Evolutionary conservation across 2,113 vertebrate genomes (phyloP).

Genomic region (Ailurus styani): DNA sequence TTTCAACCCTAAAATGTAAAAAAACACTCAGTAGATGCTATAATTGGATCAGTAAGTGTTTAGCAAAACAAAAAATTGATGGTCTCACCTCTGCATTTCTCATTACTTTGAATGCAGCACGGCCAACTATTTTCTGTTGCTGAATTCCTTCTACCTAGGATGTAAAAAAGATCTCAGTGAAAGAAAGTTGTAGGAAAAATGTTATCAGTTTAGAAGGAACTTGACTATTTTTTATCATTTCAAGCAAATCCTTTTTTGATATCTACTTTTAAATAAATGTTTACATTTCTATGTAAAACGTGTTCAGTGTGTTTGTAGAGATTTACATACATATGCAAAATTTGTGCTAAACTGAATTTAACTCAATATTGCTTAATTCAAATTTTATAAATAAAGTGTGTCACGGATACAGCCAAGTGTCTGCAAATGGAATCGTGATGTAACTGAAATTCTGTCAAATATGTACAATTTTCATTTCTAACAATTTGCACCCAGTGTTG

Average conservation of each 20-base stretch:
- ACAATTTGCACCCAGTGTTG: background rate
- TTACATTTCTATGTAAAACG: slow-evolving; percentile 25
- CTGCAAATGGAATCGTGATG: background rate
- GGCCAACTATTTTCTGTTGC: background rate
- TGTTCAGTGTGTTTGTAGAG: background rate
- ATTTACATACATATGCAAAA: background rate
- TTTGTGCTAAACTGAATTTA: background rate
- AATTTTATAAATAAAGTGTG: background rate
- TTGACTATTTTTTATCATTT: slow-evolving; percentile 27
- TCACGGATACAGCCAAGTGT: background rate
- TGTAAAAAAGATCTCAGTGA: slow-evolving; percentile 64
- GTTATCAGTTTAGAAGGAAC: background rate
- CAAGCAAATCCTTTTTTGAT: slow-evolving; percentile 34
- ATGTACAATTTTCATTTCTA: slow-evolving; percentile 16
- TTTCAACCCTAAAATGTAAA: background rate
- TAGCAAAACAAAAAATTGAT: background rate
- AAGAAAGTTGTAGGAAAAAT: slow-evolving; percentile 23
- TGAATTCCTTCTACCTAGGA: slow-evolving; percentile 15
- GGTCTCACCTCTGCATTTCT: background rate
- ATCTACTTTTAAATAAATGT: slow-evolving; percentile 70
- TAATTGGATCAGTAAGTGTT: background rate
- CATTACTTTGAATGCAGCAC: background rate
- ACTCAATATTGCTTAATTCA: background rate
- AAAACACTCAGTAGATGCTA: background rate
- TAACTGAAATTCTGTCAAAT: background rate